Conservation (phyloP, 2,113 vertebrate genomes). For the Equus przewalskii region DNA sequence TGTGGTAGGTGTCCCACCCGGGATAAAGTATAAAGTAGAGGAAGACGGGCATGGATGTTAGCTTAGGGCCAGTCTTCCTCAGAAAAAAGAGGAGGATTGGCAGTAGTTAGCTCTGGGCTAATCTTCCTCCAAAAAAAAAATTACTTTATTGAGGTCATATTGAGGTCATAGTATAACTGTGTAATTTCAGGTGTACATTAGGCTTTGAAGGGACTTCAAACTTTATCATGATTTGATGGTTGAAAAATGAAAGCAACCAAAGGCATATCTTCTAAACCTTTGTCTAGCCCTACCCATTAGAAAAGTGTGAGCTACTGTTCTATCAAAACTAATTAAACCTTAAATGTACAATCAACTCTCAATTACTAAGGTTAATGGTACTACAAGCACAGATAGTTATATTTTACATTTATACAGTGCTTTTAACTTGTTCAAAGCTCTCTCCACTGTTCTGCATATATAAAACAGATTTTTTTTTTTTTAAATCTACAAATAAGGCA, state of each 20-base stretch:
- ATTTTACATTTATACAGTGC: conserved; percentile 70
- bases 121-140: too few relatives aligned
- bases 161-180: too few relatives aligned
- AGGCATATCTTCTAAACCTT: conserved; percentile 64
- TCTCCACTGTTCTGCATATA: too few relatives aligned
- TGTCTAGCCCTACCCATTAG: conserved; percentile 56
- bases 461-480: conserved; percentile 58
- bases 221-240: conserved; percentile 63
- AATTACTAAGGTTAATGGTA: conserved; percentile 76
- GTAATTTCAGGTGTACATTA: too few relatives aligned
- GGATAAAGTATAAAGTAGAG: too few relatives aligned
- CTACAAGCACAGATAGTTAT: conserved; percentile 77
- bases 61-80: too few relatives aligned
- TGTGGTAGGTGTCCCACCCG: too few relatives aligned
- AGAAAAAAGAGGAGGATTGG: too few relatives aligned
- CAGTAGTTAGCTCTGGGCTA: too few relatives aligned
- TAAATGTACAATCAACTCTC: conserved; percentile 78
- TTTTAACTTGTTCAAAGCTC: too few relatives aligned
- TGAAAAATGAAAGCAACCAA: conserved; percentile 41
- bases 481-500: conserved; percentile 51
- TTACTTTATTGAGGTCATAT: too few relatives aligned
- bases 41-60: too few relatives aligned
- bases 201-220: conserved; percentile 42
- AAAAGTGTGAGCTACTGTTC: conserved; percentile 72
- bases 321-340: conserved; percentile 74